Percentiles rank a stretch among this genome's conserved stretches.
Evolutionary conservation across 2,113 vertebrate genomes (phyloP).

Genomic region (Murina feae): DNA sequence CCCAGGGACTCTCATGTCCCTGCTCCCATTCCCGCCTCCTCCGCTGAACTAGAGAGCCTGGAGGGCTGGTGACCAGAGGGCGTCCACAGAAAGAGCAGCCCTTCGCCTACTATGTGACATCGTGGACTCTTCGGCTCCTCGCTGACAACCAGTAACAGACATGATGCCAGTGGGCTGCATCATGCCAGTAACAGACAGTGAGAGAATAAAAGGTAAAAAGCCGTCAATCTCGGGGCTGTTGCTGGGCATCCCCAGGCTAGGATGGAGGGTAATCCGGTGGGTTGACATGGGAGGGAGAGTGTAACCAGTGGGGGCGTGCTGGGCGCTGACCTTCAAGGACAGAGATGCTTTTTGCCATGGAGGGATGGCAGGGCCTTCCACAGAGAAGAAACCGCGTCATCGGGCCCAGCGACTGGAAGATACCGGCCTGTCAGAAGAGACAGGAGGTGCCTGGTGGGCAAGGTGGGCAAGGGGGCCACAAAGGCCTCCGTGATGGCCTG

Average conservation of each 20-base stretch:
- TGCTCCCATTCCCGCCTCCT: neutral
- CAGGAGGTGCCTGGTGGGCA: neutral
- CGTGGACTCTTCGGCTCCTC: neutral
- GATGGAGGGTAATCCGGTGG: neutral
- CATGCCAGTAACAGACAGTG: no score
- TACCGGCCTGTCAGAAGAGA: neutral
- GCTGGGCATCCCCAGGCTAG: neutral
- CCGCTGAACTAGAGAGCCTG: no score
- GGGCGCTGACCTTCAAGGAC: neutral
- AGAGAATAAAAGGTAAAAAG: no score
- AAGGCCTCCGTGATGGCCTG: neutral
- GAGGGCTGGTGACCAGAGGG: neutral
- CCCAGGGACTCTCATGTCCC: neutral
- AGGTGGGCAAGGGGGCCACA: neutral
- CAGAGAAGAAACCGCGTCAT: neutral
- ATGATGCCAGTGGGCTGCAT: neutral
- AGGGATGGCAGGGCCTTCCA: constrained; percentile 32
- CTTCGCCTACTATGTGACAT: neutral
- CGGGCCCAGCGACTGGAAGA: neutral
- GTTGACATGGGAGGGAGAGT: neutral
- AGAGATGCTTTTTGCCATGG: neutral
- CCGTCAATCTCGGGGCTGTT: no score
- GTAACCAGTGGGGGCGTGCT: neutral
- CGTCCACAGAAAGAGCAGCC: neutral
- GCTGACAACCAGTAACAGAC: neutral